Evolutionary conservation across 1,140 invertebrate genomes (phyloP).

Genomic region (Papilio helenus): DNA sequence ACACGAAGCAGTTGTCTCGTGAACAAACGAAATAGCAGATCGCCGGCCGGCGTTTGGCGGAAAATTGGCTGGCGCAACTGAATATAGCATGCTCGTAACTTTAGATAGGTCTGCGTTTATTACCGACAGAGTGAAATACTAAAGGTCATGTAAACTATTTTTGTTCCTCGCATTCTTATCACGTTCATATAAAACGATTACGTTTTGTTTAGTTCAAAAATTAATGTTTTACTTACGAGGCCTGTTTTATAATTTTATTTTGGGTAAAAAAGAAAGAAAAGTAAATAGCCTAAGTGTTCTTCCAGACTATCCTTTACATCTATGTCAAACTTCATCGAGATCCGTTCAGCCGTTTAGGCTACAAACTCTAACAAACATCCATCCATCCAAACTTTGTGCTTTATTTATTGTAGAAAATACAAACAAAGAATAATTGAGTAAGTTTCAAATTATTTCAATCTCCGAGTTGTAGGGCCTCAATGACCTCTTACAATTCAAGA

Average conservation of each 20-base stretch:
- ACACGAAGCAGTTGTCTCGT: slow-evolving; percentile 73
- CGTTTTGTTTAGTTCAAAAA: slow-evolving; percentile 5
- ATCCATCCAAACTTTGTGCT: too few species aligned
- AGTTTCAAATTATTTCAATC: not conserved
- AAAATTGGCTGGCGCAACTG: slow-evolving; percentile 70
- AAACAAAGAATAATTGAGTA: too few species aligned
- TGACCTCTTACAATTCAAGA: not conserved
- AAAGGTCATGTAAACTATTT: slow-evolving; percentile 20
- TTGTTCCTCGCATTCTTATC: not conserved
- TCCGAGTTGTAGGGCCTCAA: not conserved
- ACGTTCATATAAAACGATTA: slow-evolving; percentile 6
- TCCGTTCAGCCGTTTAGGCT: too few species aligned
- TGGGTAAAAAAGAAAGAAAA: too few species aligned
- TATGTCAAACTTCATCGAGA: too few species aligned
- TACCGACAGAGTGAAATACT: slow-evolving; percentile 18
- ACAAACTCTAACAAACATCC: too few species aligned
- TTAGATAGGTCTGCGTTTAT: slow-evolving; percentile 36
- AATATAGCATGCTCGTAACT: slow-evolving; percentile 42
- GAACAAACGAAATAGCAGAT: slow-evolving; percentile 76
- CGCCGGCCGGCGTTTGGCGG: slow-evolving; percentile 70
- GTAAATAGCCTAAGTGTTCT: too few species aligned
- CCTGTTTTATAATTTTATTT: not conserved
- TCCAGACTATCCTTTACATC: too few species aligned
- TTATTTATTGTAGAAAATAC: too few species aligned
- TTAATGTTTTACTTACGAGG: not conserved